Conservation (phyloP, 1,140 invertebrate species). For the Heliconius congener region DNA sequence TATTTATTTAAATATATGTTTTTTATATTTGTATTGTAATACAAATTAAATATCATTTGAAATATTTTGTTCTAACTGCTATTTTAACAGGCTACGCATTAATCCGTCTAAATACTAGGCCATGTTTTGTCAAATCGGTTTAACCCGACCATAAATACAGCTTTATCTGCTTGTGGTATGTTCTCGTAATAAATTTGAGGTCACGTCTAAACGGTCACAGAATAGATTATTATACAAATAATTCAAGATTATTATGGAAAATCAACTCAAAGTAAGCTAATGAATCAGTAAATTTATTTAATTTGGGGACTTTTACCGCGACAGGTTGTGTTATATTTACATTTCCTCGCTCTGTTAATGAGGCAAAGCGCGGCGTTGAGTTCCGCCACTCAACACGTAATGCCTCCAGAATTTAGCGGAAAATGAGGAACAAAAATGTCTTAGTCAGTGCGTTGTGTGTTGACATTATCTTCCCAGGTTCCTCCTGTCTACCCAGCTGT, state of each 20-base stretch:
- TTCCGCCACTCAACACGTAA: too few relatives aligned
- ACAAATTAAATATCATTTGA: neutral
- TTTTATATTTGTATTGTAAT: too few relatives aligned
- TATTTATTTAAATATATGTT: too few relatives aligned
- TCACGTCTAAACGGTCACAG: neutral
- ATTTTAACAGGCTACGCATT: neutral
- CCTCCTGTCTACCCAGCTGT: too few relatives aligned
- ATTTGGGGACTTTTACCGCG: neutral
- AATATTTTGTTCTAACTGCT: neutral
- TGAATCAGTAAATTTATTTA: neutral
- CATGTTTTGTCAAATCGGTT: slow-evolving; percentile 12
- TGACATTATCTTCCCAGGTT: too few relatives aligned
- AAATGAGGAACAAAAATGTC: too few relatives aligned
- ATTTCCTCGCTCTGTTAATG: too few relatives aligned
- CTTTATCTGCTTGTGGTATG: slow-evolving; percentile 10
- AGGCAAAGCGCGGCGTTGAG: too few relatives aligned
- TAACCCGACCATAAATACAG: slow-evolving; percentile 15
- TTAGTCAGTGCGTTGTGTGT: too few relatives aligned
- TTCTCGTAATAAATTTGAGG: slow-evolving; percentile 1
- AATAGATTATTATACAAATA: slow-evolving; percentile 12
- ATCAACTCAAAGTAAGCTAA: neutral
- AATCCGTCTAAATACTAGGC: slow-evolving; percentile 7
- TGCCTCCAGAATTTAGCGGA: too few relatives aligned
- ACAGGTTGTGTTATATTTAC: too few relatives aligned
- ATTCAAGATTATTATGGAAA: neutral